These are phyloP conservation scores for Drosophila demipolita DNA, from an alignment of 2,888 invertebrate genomes.

Conservation along the genomic window DNA sequence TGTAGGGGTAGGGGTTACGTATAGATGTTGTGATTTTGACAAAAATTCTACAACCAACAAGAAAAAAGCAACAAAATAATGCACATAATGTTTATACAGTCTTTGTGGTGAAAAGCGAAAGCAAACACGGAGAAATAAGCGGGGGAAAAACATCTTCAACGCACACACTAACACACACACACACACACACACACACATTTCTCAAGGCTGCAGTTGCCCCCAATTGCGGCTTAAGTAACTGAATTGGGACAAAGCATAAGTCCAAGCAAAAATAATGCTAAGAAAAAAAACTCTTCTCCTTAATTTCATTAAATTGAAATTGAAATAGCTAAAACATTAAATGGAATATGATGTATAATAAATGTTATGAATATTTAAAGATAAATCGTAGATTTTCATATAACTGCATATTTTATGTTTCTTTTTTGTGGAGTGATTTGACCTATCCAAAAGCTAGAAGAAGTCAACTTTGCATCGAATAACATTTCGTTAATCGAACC, in stretches of 20 bases:
- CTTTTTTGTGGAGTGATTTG: not conserved
- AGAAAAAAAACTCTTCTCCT: not conserved
- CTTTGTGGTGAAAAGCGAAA: conserved; percentile 44
- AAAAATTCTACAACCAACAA: conserved; percentile 23
- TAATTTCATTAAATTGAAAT: not conserved
- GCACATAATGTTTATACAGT: conserved; percentile 32
- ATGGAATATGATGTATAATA: not conserved
- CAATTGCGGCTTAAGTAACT: conserved; percentile 25
- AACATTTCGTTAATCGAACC: not conserved
- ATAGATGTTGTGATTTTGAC: conserved; percentile 4
- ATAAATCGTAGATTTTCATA: not conserved
- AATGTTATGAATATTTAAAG: not conserved
- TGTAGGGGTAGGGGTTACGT: not conserved
- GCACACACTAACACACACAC: not conserved
- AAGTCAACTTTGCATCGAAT: not conserved
- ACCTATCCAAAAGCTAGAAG: not conserved
- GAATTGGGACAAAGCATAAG: conserved; percentile 47
- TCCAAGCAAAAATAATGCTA: not conserved
- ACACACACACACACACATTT: conserved; percentile 25
- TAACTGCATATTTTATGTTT: no score
- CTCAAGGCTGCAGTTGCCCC: conserved; percentile 52
- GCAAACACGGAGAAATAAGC: conserved; percentile 30
- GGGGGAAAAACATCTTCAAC: conserved; percentile 16
- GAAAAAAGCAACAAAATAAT: conserved; percentile 5
- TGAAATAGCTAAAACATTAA: not conserved